Base-by-base conservation (phyloP, 2,797 vertebrate genomes). In the Aselliscus stoliczkanus region DNA sequence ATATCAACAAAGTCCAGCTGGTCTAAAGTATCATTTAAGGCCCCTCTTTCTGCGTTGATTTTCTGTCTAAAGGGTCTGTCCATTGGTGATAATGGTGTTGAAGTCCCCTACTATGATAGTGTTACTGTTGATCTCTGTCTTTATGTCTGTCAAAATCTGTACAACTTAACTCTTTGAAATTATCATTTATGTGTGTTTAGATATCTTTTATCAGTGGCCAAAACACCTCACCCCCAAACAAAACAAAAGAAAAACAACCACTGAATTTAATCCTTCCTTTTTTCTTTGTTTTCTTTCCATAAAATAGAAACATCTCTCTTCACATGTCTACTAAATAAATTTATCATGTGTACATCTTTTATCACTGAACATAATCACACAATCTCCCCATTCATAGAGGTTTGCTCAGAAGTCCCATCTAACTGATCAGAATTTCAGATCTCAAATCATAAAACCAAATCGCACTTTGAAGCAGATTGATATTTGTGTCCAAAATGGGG, bases 261-360 rank as follows among this genome's bases (percentile, higher is more conserved):
- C 20, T 31, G 2, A 65, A 23, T 39, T 83, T 72, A 83, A 79
- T 52, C 7, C 13, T 70, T 7, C 29, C 6, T 42, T 50, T 29
- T 67, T 37, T 21, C 18, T 23, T 83, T 65, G 2, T 25, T 67
- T 65, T 18, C 6, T 88, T 87, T 62, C 6, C 6, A 9, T n/a
- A 92, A 90, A 86, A 54, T 50, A n/a, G n/a, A 92, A 80, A 76
- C 8, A 27, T 37, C 12, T 77, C 2, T 39, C 29, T 25, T 75
- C 37, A 34, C 70, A 31, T 70, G 11, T 91, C 20, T 64, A n/a
- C 7, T 15, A 23, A 79, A 73, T 7, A 80, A 47, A 58, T 18
- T 21, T 79, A 56, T 21, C 37, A 62, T 18, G 0, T 17, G 8
- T 62, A 42, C 13, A 44, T 85, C 6, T 81, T 54, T 88, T 82